phyloP scores from a whole-genome alignment of 64 coral and sea anemone genomes.

The Dendrophyllia cribrosa region DNA sequence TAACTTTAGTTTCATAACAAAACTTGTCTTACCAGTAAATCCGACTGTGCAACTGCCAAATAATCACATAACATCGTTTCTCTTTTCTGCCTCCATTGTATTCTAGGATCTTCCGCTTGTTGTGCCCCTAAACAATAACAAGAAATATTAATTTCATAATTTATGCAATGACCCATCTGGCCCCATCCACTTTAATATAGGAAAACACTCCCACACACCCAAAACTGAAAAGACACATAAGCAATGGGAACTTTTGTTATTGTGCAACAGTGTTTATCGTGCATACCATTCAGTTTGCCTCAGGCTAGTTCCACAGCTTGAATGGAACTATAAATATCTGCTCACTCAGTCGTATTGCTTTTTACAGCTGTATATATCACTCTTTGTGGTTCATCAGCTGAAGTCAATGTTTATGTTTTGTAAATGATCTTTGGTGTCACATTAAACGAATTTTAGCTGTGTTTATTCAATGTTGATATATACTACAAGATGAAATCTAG shows the following conservation, averaged over 20 bases:
- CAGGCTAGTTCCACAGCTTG: not conserved
- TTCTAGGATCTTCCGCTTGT: constrained; percentile 91
- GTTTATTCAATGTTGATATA: too few relatives aligned
- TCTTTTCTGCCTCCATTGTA: constrained; percentile 84
- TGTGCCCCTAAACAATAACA: constrained; percentile 69
- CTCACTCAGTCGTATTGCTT: not conserved
- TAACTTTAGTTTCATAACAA: too few relatives aligned
- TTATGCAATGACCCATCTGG: not conserved
- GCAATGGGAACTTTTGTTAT: not conserved
- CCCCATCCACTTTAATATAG: not conserved
- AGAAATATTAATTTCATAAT: not conserved
- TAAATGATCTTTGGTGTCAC: not conserved
- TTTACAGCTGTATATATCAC: not conserved
- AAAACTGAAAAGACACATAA: not conserved
- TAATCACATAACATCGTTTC: constrained; percentile 95
- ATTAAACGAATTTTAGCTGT: not conserved
- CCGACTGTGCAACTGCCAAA: constrained; percentile 78
- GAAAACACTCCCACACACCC: not conserved
- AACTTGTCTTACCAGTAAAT: constrained; percentile 65
- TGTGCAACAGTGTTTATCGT: not conserved
- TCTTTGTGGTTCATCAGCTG: not conserved
- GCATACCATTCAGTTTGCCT: constrained; percentile 1
- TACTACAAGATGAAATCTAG: not conserved
- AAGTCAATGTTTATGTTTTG: not conserved
- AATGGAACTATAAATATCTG: constrained; percentile 17